Conservation (phyloP, 2,797 vertebrate species). For the Myotis daubentonii region DNA sequence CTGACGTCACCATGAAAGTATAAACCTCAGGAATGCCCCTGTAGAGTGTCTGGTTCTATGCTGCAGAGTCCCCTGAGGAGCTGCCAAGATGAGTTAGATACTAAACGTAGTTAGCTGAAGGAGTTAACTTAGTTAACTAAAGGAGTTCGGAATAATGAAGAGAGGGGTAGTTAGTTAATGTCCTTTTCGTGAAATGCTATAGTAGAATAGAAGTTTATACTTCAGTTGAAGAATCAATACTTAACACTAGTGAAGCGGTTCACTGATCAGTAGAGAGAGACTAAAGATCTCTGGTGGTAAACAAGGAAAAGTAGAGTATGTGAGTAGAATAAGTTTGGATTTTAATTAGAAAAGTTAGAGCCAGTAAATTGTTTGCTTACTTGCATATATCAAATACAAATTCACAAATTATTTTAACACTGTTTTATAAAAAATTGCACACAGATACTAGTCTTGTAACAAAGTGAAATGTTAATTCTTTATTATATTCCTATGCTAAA, state of each 20-base stretch:
- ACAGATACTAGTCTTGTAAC: neutral
- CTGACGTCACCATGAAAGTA: neutral
- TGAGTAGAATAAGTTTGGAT: neutral
- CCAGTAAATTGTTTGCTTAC: neutral
- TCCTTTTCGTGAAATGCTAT: neutral
- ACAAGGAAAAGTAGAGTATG: neutral
- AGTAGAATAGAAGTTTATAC: neutral
- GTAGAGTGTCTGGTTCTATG: neutral
- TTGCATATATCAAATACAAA: neutral
- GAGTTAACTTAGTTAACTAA: neutral
- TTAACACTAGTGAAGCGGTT: neutral
- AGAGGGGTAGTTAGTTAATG: neutral
- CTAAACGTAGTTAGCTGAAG: neutral
- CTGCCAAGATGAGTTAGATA: neutral
- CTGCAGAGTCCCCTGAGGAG: neutral
- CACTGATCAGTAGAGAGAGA: neutral
- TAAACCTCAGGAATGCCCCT: neutral
- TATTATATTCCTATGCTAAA: neutral
- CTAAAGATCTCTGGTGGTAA: neutral
- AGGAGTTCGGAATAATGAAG: neutral
- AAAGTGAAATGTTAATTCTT: neutral
- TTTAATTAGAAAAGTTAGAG: neutral
- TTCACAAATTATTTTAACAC: neutral
- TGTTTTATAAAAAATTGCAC: neutral
- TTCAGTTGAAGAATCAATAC: neutral